Base-by-base conservation (phyloP, 2,113 vertebrate species). In the Pseudopipra pipra region DNA sequence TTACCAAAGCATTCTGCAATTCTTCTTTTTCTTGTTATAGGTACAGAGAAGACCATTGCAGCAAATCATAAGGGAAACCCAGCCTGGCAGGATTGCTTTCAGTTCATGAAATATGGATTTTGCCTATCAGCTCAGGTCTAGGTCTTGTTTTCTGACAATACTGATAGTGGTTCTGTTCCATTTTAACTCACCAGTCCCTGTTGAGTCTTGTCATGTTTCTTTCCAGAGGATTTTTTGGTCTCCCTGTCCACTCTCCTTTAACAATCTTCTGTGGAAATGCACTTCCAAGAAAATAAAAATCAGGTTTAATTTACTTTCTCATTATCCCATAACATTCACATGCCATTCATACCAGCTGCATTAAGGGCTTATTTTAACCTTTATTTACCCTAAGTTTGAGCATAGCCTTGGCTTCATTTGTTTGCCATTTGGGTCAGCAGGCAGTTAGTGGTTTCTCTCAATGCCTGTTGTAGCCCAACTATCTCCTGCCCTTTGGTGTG, bases 161-260 rank as follows among this genome's bases (percentile, higher is more conserved):
- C 2, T 80, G 37, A 41, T 46, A 61, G 31, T 52, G 15, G 12
- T 52, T 14, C 7, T 65, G 23, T 37, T 91, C 58, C 49, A 43
- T 82, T 93, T 89, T 62, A 94, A 85, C 31, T 43, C 31, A 20
- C 21, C n/a, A 62, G n/a, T 17, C 18, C 28, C 54, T 85, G 16
- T 7, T 6, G 13, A 73, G 27, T 63, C 21, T 66, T 73, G 25
- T 46, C 6, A 21, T 11, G 27, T 39, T 71, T 74, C 23, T n/a
- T 87, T 8, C 8, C 39, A 77, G 33, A 59, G 51, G 2, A 11
- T 4, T 61, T 27, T 76, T 82, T 0, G 0, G 2, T 54, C 16
- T 85, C 23, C 14, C 15, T 54, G 4, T 39, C 17, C 71, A 46
- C 15, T 35, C 18, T 74, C 10, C 8, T 94, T 74, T 58, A 79